Conservation (phyloP, 2,797 vertebrate species). For the Craterocephalus amniculus region DNA sequence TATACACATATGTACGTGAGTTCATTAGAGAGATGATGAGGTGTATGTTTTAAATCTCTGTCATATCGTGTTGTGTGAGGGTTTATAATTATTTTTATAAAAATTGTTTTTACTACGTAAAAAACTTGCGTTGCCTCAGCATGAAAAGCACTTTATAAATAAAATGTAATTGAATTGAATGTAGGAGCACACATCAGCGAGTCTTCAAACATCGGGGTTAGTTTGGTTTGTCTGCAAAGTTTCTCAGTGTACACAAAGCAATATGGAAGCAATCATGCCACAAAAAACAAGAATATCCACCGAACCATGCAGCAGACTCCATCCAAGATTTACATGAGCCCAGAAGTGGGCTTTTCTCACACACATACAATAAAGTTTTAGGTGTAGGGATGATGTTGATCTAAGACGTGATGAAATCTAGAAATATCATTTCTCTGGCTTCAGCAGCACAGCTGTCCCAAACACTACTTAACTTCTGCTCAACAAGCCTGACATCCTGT, state of each 20-base stretch:
- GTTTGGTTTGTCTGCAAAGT: slow-evolving; percentile 8
- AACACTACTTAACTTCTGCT: slow-evolving; percentile 52
- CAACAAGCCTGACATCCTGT: slow-evolving; percentile 57
- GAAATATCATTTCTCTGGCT: slow-evolving; percentile 27
- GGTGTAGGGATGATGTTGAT: slow-evolving; percentile 38
- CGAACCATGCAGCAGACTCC: slow-evolving; percentile 20
- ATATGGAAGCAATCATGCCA: slow-evolving; percentile 52
- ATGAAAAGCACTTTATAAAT: no score
- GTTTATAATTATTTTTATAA: no score
- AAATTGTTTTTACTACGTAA: no score
- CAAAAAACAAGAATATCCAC: slow-evolving; percentile 47
- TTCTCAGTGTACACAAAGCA: slow-evolving; percentile 28
- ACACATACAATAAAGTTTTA: not conserved
- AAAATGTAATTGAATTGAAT: no score
- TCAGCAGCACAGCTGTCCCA: slow-evolving; percentile 30
- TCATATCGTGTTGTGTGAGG: no score
- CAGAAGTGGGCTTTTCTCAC: not conserved
- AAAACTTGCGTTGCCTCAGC: no score
- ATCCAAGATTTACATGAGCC: slow-evolving; percentile 8
- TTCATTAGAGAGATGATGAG: no score
- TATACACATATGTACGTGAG: no score
- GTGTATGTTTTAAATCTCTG: no score
- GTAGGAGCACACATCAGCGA: slow-evolving; percentile 10
- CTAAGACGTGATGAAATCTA: slow-evolving; percentile 43
- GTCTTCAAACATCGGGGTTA: not conserved